Conservation (phyloP, 2,797 vertebrate genomes). For the Varecia variegata region DNA sequence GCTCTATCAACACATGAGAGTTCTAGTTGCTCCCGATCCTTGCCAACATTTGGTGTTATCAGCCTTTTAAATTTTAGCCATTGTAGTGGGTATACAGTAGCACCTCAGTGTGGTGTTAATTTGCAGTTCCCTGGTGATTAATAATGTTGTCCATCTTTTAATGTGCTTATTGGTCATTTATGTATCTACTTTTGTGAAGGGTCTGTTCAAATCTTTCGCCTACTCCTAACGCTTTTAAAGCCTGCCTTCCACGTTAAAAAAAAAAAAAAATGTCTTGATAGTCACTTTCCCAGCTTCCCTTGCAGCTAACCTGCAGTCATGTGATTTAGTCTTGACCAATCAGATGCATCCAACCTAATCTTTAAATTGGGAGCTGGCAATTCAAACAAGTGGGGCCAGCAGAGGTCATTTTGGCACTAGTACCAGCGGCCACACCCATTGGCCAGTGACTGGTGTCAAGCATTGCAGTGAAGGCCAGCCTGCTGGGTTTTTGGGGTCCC, state of each 20-base stretch:
- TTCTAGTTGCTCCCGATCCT: not conserved
- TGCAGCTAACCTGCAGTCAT: not conserved
- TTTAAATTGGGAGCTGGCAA: not conserved
- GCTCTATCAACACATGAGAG: not conserved
- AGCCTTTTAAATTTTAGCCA: not conserved
- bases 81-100: not conserved
- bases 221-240: not conserved
- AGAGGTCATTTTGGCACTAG: not conserved
- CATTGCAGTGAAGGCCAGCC: not conserved
- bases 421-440: not conserved
- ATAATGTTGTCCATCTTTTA: not conserved
- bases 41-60: not conserved
- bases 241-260: not conserved
- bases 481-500: not conserved
- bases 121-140: not conserved
- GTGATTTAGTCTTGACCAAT: not conserved
- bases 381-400: not conserved
- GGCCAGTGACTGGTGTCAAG: not conserved
- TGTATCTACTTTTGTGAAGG: not conserved
- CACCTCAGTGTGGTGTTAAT: not conserved
- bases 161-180: not conserved
- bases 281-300: not conserved
- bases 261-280: not conserved
- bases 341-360: not conserved
- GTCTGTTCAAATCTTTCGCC: not conserved